Conservation (phyloP, 2,113 vertebrate genomes). For the Morone chrysops region DNA sequence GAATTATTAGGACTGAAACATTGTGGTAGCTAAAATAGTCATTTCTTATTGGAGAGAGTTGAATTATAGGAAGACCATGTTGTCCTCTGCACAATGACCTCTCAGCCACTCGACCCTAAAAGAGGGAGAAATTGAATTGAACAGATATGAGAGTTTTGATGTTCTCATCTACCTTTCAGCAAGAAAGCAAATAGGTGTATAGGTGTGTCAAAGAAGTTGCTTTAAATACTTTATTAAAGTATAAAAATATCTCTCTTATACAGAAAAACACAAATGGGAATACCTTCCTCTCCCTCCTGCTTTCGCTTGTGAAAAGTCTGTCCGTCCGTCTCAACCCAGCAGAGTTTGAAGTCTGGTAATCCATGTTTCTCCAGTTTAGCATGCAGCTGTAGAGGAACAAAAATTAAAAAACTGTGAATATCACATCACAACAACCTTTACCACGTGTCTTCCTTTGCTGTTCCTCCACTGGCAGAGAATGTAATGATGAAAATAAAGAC, state of each 20-base stretch:
- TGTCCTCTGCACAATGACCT: neutral
- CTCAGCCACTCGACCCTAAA: neutral
- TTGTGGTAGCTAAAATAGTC: neutral
- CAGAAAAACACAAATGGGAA: neutral
- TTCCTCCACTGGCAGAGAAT: neutral
- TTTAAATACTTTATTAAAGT: neutral
- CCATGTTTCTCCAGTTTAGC: constrained; percentile 12
- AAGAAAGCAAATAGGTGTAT: neutral
- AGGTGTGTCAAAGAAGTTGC: neutral
- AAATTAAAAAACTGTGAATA: neutral
- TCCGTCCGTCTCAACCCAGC: constrained; percentile 22
- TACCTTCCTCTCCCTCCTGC: neutral
- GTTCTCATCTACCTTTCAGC: neutral
- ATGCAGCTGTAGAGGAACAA: constrained; percentile 39
- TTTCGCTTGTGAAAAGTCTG: constrained; percentile 12
- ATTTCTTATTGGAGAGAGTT: neutral
- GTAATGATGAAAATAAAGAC: neutral
- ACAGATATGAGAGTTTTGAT: neutral
- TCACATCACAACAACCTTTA: neutral
- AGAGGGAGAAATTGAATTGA: neutral
- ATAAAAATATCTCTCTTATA: neutral
- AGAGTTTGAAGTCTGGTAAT: constrained; percentile 12
- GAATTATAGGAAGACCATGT: neutral
- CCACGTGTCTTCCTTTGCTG: neutral
- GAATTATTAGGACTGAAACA: neutral